Evolutionary conservation across 2,797 vertebrate genomes (phyloP), one percentile per base, ranked within the genome.

Genomic region (Spinibarbus caldwelli): DNA sequence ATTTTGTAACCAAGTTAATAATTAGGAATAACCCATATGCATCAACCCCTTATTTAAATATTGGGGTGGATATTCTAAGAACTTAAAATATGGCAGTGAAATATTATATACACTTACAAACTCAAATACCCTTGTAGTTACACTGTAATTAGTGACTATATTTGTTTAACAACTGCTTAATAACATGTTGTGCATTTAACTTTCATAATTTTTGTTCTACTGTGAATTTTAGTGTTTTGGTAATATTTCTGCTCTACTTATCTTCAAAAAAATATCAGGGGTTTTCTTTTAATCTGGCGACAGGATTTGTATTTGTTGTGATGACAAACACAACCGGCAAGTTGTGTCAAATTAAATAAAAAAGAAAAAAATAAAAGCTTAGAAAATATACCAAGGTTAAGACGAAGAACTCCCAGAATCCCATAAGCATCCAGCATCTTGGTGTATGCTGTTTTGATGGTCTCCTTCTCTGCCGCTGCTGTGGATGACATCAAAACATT

Each of bases 371-470:
- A n/a, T n/a, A 23, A 38, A 49, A 7, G 34, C 6, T 64, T 41
- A 62, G 67, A 43, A 10, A 72, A n/a, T 0, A 12, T 47, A 99
- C 98, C 98, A 3, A 99, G 96, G 88, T 99, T 99, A 82, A 99
- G 94, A 26, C 97, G 96, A 75, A 99, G 95, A 84, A 99, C 97
- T 5, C 98, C 98, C 84, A 99, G 89, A 83, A 99, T 97, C 68
- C 98, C 98, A 88, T 99, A 99, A 0, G 97, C 97, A 91, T 99
- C 98, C 90, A 99, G 94, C 87, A 99, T 97, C 94, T 97, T 99
- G 87, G 94, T 93, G 85, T 98, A 99, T 0, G 95, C 94, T 79
- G 91, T 94, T 93, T 97, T 99, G 88, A 99, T 98, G 75, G 97
- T 96, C 41, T 99, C 98, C 89, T 99, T 99, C 92, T 99, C 98